These are phyloP conservation scores for Xerus inauris DNA, from an alignment of 2,113 vertebrate genomes.

Conservation along the genomic window DNA sequence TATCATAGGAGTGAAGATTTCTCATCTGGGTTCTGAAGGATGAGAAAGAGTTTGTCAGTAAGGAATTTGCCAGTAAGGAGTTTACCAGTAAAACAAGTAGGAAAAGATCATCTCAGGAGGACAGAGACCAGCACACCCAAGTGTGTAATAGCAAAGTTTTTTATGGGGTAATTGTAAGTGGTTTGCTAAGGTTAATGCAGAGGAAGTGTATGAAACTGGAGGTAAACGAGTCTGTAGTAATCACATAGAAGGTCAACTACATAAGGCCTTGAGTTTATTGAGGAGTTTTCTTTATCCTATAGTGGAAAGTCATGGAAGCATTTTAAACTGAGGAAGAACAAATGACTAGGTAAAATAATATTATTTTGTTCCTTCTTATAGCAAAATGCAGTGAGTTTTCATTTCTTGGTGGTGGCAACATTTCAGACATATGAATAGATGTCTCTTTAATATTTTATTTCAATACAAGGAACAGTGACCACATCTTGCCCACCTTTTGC, in stretches of 20 bases:
- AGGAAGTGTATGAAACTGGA: neutral
- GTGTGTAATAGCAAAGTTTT: neutral
- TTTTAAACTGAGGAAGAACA: neutral
- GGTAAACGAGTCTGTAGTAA: neutral
- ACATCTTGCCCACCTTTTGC: neutral
- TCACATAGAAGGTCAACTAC: neutral
- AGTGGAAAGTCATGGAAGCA: neutral
- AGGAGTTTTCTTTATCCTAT: neutral
- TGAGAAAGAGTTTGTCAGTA: neutral
- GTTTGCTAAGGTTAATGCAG: neutral
- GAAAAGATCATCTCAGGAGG: neutral
- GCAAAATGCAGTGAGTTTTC: neutral
- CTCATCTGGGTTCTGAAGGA: conserved; percentile 5
- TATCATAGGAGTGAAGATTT: neutral
- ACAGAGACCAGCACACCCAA: neutral
- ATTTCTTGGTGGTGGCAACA: neutral
- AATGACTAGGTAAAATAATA: neutral
- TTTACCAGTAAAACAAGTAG: neutral
- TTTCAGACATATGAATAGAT: neutral
- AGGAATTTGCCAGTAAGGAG: neutral
- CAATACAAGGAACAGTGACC: neutral
- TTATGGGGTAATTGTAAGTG: neutral
- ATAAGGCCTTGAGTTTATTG: neutral
- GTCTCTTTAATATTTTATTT: neutral
- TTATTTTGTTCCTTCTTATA: neutral